Percentiles rank a stretch among this genome's conserved stretches.
Conservation (phyloP, 64 coral and sea anemone species). For the Montipora cactus region DNA sequence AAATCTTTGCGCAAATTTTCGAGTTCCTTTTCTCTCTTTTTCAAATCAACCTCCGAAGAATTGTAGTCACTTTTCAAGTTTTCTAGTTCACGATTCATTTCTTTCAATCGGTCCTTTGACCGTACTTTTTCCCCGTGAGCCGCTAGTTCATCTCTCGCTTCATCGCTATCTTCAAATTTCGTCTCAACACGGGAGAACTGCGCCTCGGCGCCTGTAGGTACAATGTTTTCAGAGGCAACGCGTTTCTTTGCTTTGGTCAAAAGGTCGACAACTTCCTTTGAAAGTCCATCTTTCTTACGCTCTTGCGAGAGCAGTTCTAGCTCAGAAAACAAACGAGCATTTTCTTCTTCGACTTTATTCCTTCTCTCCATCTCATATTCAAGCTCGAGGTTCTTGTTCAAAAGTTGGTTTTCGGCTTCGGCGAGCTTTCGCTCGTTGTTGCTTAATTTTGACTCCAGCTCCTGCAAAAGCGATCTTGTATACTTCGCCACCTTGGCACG, state of each 20-base stretch:
- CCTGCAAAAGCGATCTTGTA: slow-evolving; percentile 90
- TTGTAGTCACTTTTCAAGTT: background rate
- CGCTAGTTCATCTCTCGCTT: slow-evolving; percentile 10
- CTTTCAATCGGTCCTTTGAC: slow-evolving; percentile 32
- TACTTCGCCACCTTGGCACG: slow-evolving; percentile 98
- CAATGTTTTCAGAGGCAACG: slow-evolving; percentile 42
- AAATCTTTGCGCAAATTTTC: slow-evolving; percentile 54
- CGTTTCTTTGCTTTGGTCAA: slow-evolving; percentile 78
- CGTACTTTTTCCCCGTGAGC: slow-evolving; percentile 33
- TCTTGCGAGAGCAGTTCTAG: slow-evolving; percentile 47
- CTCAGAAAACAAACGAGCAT: slow-evolving; percentile 57
- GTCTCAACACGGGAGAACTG: slow-evolving; percentile 18
- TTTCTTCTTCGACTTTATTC: slow-evolving; percentile 84
- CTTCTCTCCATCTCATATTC: slow-evolving; percentile 82
- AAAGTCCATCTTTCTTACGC: slow-evolving; percentile 65
- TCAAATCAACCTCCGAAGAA: background rate
- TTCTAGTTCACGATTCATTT: slow-evolving; percentile 22
- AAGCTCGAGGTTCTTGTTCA: slow-evolving; percentile 79
- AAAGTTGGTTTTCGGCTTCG: slow-evolving; percentile 80
- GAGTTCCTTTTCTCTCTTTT: slow-evolving; percentile 61
- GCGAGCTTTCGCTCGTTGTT: slow-evolving; percentile 84
- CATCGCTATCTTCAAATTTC: slow-evolving; percentile 41
- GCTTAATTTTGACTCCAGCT: slow-evolving; percentile 92
- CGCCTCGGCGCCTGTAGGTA: slow-evolving; percentile 23
- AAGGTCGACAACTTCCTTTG: slow-evolving; percentile 73